phyloP scores from a whole-genome alignment of 2,888 invertebrate species.

The Choristoneura rosaceana region DNA sequence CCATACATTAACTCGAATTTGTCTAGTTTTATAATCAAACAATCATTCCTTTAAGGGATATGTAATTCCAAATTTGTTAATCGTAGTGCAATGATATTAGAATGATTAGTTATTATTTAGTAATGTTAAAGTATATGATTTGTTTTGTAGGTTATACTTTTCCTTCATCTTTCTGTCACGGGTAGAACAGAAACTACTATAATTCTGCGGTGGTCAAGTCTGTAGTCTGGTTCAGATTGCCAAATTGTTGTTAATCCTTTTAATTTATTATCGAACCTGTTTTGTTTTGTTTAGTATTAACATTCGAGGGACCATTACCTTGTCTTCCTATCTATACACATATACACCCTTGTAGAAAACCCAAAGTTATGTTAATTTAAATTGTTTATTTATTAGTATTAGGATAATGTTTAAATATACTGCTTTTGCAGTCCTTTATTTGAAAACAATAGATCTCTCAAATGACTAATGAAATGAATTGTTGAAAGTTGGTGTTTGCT shows the following conservation, averaged over 20 bases:
- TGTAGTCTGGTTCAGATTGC: constrained; percentile 49
- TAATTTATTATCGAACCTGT: constrained; percentile 63
- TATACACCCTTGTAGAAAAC: constrained; percentile 66
- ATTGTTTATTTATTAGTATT: constrained; percentile 69
- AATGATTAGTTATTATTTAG: constrained; percentile 61
- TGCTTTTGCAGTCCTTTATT: constrained; percentile 38
- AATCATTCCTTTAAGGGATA: constrained; percentile 78
- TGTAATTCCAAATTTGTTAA: constrained; percentile 77
- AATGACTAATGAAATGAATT: constrained; percentile 24
- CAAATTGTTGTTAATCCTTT: constrained; percentile 62
- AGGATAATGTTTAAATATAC: constrained; percentile 60
- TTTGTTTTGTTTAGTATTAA: constrained; percentile 56
- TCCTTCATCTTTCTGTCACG: constrained; percentile 45
- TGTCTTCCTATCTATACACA: constrained; percentile 72
- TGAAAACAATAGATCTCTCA: constrained; percentile 45
- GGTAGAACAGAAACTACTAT: constrained; percentile 50
- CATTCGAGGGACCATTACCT: constrained; percentile 70
- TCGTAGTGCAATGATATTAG: constrained; percentile 83
- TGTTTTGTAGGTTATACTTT: constrained; percentile 40
- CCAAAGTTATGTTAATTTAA: constrained; percentile 79
- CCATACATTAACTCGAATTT: constrained; percentile 73
- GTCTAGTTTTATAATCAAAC: constrained; percentile 71
- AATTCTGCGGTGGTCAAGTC: constrained; percentile 46
- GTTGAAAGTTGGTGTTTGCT: constrained; percentile 11
- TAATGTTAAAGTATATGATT: constrained; percentile 41